phyloP scores from a whole-genome alignment of 2,888 invertebrate species.

The Drosophila atroscutellata region DNA sequence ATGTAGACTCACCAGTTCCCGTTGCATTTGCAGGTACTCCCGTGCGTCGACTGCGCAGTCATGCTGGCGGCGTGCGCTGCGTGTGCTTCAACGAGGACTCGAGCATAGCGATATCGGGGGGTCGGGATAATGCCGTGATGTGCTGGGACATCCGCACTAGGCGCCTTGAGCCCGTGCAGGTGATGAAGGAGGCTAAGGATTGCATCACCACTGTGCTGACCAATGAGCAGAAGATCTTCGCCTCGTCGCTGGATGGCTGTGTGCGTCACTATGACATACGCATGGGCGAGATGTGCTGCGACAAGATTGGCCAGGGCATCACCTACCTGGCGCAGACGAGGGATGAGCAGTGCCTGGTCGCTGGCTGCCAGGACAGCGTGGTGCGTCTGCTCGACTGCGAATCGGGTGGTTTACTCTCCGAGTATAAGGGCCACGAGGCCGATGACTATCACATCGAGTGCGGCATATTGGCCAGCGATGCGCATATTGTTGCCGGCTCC shows the following conservation, averaged over 20 bases:
- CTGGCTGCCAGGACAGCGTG: slow-evolving; percentile 93
- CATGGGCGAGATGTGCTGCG: slow-evolving; percentile 92
- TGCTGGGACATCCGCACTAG: slow-evolving; percentile 94
- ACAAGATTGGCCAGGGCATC: slow-evolving; percentile 92
- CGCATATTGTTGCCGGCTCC: slow-evolving; percentile 95
- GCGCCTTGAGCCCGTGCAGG: slow-evolving; percentile 90
- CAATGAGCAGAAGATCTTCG: slow-evolving; percentile 95
- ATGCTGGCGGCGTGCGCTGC: slow-evolving; percentile 93
- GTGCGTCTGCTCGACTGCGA: slow-evolving; percentile 95
- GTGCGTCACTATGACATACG: slow-evolving; percentile 96
- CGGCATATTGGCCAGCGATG: slow-evolving; percentile 93
- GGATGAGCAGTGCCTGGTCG: slow-evolving; percentile 96
- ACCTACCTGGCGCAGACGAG: slow-evolving; percentile 94
- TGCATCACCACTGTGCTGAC: slow-evolving; percentile 92
- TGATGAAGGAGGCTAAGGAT: slow-evolving; percentile 96
- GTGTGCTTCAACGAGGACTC: slow-evolving; percentile 96
- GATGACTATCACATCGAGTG: slow-evolving; percentile 95
- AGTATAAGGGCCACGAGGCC: slow-evolving; percentile 93
- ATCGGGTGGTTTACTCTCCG: slow-evolving; percentile 90
- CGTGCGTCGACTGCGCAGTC: slow-evolving; percentile 92
- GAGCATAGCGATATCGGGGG: slow-evolving; percentile 95
- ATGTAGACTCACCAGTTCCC: not conserved
- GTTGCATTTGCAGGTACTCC: slow-evolving; percentile 87
- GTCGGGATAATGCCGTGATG: slow-evolving; percentile 96
- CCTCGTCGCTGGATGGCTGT: slow-evolving; percentile 95